These are phyloP conservation scores for Protosalanx chinensis DNA, from an alignment of 2,797 vertebrate species.

Conservation along the genomic window DNA sequence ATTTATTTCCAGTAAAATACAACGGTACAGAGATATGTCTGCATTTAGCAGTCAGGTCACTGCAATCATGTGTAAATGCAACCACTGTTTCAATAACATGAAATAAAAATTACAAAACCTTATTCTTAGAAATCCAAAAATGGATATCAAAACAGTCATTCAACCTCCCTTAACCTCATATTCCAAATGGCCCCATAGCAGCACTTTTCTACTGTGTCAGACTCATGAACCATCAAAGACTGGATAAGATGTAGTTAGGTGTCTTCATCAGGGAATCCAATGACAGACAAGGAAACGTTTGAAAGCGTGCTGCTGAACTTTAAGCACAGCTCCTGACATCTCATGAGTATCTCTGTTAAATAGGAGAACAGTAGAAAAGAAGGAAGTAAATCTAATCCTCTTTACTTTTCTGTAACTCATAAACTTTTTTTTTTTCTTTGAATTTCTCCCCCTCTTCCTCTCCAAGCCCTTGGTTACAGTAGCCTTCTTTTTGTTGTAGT, in stretches of 20 bases:
- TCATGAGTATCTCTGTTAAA: too few relatives aligned
- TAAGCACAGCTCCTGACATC: too few relatives aligned
- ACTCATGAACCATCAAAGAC: too few relatives aligned
- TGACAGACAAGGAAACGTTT: too few relatives aligned
- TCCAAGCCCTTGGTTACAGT: constrained; percentile 10
- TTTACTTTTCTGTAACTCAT: neutral
- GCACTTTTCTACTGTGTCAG: neutral
- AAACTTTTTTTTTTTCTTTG: neutral
- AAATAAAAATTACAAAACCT: neutral
- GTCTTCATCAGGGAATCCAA: too few relatives aligned
- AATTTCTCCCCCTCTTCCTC: neutral
- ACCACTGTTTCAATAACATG: constrained; percentile 4
- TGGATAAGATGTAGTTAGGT: too few relatives aligned
- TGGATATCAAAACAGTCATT: constrained; percentile 7
- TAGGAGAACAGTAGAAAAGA: neutral
- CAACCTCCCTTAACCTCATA: neutral
- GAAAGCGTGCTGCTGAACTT: too few relatives aligned
- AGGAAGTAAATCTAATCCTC: neutral
- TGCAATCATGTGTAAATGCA: neutral
- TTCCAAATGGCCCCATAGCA: neutral
- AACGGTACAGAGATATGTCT: neutral
- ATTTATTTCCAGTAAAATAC: too few relatives aligned
- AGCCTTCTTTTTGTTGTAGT: neutral
- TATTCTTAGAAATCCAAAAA: constrained; percentile 6
- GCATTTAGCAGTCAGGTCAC: neutral